Base-by-base conservation (phyloP, 2,113 vertebrate species). In the Mormyrus lacerda region DNA sequence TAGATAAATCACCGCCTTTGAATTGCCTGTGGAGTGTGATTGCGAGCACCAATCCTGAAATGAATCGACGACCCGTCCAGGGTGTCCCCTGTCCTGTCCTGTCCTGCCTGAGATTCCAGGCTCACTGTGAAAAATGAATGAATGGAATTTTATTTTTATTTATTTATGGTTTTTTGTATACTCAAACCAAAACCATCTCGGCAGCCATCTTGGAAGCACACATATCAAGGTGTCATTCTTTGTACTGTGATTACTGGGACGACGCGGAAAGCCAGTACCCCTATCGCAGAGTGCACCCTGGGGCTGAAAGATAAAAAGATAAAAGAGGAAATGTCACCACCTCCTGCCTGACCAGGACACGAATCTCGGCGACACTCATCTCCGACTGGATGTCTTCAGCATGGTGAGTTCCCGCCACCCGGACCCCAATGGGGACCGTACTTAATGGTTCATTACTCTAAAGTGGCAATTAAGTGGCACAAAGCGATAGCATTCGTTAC, bases 401-500 rank as follows among this genome's bases (percentile, higher is more conserved):
- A 90, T 89, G 89, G 90, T 84, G 87, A 44, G 90, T 88, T 89
- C 90, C 61, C 88, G 89, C 35, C 4, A 31, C 53, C 88, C 87
- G 47, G 73, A 58, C 85, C 73, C 73, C 48, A 76, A 53, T 45
- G 76, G 90, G 90, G 89, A 79, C 88, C 89, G 89, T 91, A 90
- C 91, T 88, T 87, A 89, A 53, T 88, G 92, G 91, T 91, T 91
- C 91, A 91, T 89, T 92, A 92, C 88, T 92, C 91, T 84, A 89
- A 91, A 88, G 53, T 91, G 90, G 89, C 86, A 92, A 91, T 93
- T 87, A 92, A 91, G 92, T 82, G 91, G 90, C 58, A 92, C 92
- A 90, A 89, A 88, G 92, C 86, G 31, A 61, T 89, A 90, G 87
- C 92, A 91, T 90, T 90, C 91, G 92, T 93, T 90, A 90, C 89